phyloP scores from a whole-genome alignment of 2,888 invertebrate genomes.

The Pseudanteris insignis region DNA sequence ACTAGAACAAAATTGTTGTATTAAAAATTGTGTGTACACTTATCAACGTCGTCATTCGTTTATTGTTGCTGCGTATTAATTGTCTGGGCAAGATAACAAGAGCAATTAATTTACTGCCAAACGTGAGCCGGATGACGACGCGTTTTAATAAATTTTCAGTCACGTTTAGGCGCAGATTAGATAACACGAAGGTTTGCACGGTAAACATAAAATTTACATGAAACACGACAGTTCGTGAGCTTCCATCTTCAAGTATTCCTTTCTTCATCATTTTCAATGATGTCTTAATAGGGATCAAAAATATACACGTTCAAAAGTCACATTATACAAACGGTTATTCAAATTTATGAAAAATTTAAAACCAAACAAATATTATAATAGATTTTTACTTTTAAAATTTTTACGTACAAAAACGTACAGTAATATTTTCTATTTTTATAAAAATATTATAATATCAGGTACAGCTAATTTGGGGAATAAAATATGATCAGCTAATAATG shows the following conservation, averaged over 20 bases:
- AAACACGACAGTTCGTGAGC: constrained; percentile 51
- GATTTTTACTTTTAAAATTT: no score
- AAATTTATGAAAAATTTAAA: no score
- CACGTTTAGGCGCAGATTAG: constrained; percentile 48
- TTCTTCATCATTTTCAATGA: no score
- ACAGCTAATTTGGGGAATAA: no score
- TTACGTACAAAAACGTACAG: no score
- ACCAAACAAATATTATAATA: no score
- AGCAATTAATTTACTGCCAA: constrained; percentile 51
- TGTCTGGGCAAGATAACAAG: constrained; percentile 47
- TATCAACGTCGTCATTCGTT: constrained; percentile 30
- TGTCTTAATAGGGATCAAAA: no score
- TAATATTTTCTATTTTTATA: no score
- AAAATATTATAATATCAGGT: no score
- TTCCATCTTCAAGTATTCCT: constrained; percentile 46
- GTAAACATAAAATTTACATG: constrained; percentile 54
- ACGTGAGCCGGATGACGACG: constrained; percentile 44
- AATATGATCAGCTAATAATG: no score
- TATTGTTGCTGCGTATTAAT: constrained; percentile 37
- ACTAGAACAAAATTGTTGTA: constrained; percentile 7
- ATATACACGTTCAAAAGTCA: no score
- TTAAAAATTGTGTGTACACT: constrained; percentile 9
- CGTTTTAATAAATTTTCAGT: constrained; percentile 52
- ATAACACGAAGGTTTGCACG: constrained; percentile 46
- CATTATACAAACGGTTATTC: no score